These are phyloP conservation scores for Raja brachyura DNA, from an alignment of 2,113 vertebrate species.

Conservation along the genomic window DNA sequence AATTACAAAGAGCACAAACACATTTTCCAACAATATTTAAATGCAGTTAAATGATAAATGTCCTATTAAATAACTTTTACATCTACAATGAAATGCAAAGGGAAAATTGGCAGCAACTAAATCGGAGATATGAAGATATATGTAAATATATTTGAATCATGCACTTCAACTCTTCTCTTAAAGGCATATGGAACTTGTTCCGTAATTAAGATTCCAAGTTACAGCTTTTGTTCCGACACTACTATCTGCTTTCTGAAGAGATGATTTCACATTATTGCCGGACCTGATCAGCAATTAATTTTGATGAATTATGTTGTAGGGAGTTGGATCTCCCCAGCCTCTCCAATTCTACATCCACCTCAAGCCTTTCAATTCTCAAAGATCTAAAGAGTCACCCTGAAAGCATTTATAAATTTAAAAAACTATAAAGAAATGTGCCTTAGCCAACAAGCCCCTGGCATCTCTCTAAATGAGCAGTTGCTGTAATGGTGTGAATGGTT, in stretches of 20 bases:
- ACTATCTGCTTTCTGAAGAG: not conserved
- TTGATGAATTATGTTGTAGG: not conserved
- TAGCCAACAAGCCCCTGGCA: not conserved
- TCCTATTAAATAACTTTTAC: not conserved
- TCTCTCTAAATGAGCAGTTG: not conserved
- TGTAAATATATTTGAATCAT: not conserved
- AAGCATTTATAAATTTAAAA: not conserved
- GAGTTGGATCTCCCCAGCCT: not conserved
- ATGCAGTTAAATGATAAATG: not conserved
- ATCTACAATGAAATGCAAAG: not conserved
- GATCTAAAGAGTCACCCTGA: too few relatives aligned
- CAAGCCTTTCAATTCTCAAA: not conserved
- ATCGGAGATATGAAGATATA: not conserved
- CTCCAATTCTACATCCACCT: not conserved
- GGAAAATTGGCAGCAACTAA: not conserved
- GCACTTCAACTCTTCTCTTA: not conserved
- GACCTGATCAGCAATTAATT: not conserved
- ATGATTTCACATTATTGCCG: not conserved
- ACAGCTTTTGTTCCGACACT: not conserved
- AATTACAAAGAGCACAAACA: not conserved
- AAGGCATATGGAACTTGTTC: not conserved
- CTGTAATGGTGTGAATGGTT: conserved; percentile 6
- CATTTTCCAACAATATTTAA: not conserved
- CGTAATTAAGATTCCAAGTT: not conserved
- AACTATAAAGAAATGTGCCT: not conserved